Base-by-base conservation (phyloP, 1,140 invertebrate genomes). In the Drosophila asahinai region DNA sequence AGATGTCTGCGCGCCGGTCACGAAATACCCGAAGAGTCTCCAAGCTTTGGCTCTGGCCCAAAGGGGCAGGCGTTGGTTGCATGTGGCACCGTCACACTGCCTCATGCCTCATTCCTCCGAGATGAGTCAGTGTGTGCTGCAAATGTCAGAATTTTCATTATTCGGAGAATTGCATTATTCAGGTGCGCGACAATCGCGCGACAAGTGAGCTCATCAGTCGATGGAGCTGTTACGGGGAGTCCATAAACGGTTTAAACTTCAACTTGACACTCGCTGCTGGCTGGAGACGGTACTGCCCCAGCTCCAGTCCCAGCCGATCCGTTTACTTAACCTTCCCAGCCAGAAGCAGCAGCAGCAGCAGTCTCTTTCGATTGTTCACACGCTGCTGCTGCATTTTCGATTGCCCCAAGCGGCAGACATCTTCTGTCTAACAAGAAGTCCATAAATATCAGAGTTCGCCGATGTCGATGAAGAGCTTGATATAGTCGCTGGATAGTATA, bases 391-490 rank as follows among this genome's bases (percentile, higher is more conserved):
- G 58, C 54, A 62, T 65, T 68, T 51, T 5, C 19, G 19, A 40
- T 40, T 40, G 51, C 60, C 9, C 6, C 43, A 47, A 67, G 66
- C 59, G 47, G 55, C 55, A 60, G 74, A 48, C 80, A 42, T 83
- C 77, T 63, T 79, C 66, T 78, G 45, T 71, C 75, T 58, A 72
- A 79, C 76, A 58, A 72, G 76, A 72, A 64, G 64, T 77, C 72
- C 54, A 68, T 76, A 90, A 90, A 90, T 90, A 90, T 82, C 86
- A 90, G 79, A 90, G 86, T 91, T 90, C 86, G 82, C 51, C 47
- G 47, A 15, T 65, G 54, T 57, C 54, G 54, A 65, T 66, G 51
- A 58, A 47, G 49, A 61, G 43, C 45, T 62, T 64, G 78, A 49
- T 81, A 42, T 57, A 57, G 54, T 57, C 54, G 40, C 42, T 66